Evolutionary conservation across 2,113 vertebrate genomes (phyloP), one percentile per base, ranked within the genome.

Genomic region (Geococcyx californianus): DNA sequence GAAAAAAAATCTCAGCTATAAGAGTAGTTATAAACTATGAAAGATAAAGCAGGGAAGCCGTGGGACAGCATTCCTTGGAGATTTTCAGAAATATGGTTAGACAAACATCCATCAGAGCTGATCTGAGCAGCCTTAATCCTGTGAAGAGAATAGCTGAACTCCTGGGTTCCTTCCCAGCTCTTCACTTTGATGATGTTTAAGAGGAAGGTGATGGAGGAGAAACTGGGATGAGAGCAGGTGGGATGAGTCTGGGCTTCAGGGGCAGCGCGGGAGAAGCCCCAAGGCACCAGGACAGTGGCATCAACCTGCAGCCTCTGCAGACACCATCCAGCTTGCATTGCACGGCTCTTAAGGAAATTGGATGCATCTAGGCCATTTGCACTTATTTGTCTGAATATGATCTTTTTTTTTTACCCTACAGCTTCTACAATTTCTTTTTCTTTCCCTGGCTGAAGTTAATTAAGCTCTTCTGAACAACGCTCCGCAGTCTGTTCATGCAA

Each of bases 381-480:
- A 94, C 91, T 94, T 92, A 94, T 94, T 92, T 94, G 89, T 94
- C 91, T 94, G 92, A 95, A 93, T 75, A 90, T n/a, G 38, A 93
- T 93, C 10, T 42, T 42, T 59, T 87, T 89, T 85, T 96, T 93
- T 84, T 95, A 89, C 90, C 87, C 92, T 94, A 86, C 93, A 92
- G 96, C 94, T 81, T 51, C 93, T 51, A 12, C 3, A 13, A 40
- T 67, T 84, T 74, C 90, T 89, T 92, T 92, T 55, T 77, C 89
- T 90, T 77, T 68, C 68, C 89, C 73, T 84, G 1, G 26, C 89
- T 31, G 93, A 97, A 86, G 91, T 92, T 96, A 93, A 96, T 96
- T 90, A 96, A 94, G 89, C 94, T 84, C 73, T 64, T 78, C 73
- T 68, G 76, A 75, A 89, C 51, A 92, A 92, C 5, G 52, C 69